phyloP scores from a whole-genome alignment of 2,797 vertebrate genomes.

The Enteromius trimaculatus region DNA sequence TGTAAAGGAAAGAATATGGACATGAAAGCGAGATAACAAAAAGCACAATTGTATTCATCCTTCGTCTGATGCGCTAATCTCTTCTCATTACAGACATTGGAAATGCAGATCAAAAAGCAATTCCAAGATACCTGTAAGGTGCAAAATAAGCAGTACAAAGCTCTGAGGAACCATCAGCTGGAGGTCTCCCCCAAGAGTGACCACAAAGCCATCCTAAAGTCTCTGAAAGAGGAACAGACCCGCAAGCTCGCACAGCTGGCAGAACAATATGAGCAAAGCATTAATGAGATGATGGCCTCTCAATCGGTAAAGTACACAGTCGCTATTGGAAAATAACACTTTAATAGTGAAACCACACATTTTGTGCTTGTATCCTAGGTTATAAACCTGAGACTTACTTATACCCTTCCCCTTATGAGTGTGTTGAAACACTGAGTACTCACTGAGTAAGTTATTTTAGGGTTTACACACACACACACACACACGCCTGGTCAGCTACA shows the following conservation, averaged over 20 bases:
- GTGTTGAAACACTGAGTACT: neutral
- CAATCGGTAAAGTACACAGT: conserved; percentile 86
- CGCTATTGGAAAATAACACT: conserved; percentile 75
- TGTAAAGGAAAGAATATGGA: neutral
- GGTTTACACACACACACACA: neutral
- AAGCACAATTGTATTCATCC: neutral
- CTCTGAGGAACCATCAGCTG: conserved; percentile 99
- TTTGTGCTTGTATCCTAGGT: neutral
- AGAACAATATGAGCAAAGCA: conserved; percentile 97
- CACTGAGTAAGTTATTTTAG: neutral
- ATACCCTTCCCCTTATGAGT: neutral
- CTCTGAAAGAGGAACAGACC: conserved; percentile 94
- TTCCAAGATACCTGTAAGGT: conserved; percentile 99
- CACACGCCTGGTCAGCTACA: no score
- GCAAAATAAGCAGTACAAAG: conserved; percentile 99
- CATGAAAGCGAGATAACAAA: neutral
- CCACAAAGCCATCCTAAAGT: conserved; percentile 97
- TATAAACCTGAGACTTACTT: neutral
- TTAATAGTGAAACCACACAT: conserved; percentile 90
- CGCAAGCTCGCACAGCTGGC: conserved; percentile 92
- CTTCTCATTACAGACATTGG: conserved; percentile 84
- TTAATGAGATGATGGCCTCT: conserved; percentile 99
- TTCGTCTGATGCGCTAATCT: neutral
- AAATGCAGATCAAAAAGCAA: conserved; percentile 99
- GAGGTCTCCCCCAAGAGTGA: conserved; percentile 98